Evolutionary conservation across 2,888 invertebrate genomes (phyloP).

Genomic region (Marronus borbonicus): DNA sequence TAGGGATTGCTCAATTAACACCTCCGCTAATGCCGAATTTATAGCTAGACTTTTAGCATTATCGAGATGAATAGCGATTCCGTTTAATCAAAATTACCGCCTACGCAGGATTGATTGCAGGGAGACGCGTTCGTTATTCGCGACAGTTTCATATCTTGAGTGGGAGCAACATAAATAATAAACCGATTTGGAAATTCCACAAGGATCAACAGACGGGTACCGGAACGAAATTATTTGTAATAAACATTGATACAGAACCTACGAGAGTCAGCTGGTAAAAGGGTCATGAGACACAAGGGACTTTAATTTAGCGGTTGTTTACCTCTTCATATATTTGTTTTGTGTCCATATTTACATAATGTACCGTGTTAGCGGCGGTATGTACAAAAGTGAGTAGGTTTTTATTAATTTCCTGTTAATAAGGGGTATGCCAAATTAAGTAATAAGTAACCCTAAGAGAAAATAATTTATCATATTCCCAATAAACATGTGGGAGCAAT

Average conservation of each 20-base stretch:
- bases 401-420: too few relatives aligned
- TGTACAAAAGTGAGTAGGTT: too few relatives aligned
- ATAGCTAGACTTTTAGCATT: not conserved
- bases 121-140: not conserved
- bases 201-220: not conserved
- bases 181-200: not conserved
- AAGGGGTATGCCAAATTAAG: too few relatives aligned
- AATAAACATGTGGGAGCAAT: too few relatives aligned
- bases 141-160: not conserved
- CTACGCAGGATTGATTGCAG: not conserved
- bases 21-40: not conserved
- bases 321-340: too few relatives aligned
- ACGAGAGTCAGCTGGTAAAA: too few relatives aligned
- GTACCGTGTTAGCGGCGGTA: too few relatives aligned
- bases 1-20: not conserved
- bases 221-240: not conserved
- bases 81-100: constrained; percentile 7
- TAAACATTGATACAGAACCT: not conserved
- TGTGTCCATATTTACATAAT: too few relatives aligned
- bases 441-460: too few relatives aligned
- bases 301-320: too few relatives aligned
- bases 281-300: too few relatives aligned
- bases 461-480: too few relatives aligned
- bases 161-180: not conserved
- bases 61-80: not conserved